Evolutionary conservation across 53 echinoderm and acorn worm genomes (phyloP).

Genomic region (Antedon mediterranea): DNA sequence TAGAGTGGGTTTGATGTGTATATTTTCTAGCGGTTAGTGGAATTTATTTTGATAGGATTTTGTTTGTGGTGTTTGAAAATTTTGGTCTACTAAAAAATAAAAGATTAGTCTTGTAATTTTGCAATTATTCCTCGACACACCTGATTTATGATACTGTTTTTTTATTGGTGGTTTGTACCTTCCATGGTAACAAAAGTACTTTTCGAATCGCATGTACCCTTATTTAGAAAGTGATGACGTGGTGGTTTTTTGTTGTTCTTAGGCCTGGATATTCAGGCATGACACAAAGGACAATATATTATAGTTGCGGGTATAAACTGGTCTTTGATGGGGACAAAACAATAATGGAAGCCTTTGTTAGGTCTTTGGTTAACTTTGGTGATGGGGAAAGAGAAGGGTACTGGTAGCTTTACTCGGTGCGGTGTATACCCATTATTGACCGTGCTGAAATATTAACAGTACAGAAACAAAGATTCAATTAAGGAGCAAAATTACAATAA

Average conservation of each 20-base stretch:
- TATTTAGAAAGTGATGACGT: neutral
- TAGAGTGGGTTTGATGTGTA: neutral
- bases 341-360: neutral
- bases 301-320: neutral
- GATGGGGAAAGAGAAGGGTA: neutral
- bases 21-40: neutral
- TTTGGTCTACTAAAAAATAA: neutral
- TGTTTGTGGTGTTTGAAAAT: neutral
- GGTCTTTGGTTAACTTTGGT: constrained; percentile 1
- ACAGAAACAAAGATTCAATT: too few species aligned
- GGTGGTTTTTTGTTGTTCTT: neutral
- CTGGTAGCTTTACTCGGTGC: neutral
- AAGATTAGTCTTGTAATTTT: neutral
- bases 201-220: neutral
- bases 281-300: neutral
- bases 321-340: neutral
- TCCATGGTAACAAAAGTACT: neutral
- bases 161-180: neutral
- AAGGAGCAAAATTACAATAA: too few species aligned
- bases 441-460: too few species aligned
- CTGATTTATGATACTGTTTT: neutral
- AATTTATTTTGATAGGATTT: neutral
- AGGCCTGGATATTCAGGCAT: neutral
- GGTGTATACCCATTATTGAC: neutral
- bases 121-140: neutral